Base-by-base conservation (phyloP, 2,797 vertebrate genomes). In the Synanceia verrucosa region DNA sequence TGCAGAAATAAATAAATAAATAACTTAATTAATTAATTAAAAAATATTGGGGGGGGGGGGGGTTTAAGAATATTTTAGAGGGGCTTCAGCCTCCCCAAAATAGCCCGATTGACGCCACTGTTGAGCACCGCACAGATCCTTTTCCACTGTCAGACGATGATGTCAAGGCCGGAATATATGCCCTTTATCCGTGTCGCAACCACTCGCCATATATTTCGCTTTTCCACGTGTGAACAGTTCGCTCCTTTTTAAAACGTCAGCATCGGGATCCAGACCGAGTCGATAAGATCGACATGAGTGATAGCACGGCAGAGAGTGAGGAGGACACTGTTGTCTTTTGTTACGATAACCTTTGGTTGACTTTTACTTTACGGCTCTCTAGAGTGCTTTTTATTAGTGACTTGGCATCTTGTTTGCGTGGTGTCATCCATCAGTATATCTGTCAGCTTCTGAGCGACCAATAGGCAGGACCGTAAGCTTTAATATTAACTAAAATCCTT, bases 261-360 rank as follows among this genome's bases (percentile, higher is more conserved):
- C 31, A 66, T 59, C 50, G 29, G 19, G n/a, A 73, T 67, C 26
- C 43, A 24, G 24, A 33, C 43, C 1, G 4, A 73, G 34, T 59
- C 18, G 47, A 68, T 72, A 34, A 56, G 5, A 75, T 52, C 24
- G 29, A 58, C 59, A 39, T 41, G 66, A 73, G 26, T 33, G 65
- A 73, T 37, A n/a, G 39, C 18, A 0, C 48, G 44, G 18, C 53
- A 37, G n/a, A 65, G 43, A n/a, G 39, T 65, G 63, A 41, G 7
- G 44, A 57, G 19, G 34, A 46, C 10, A 55, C 16, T 10, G 24
- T 52, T 83, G 69, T 62, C 23, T 78, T 67, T 69, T 53, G 14
- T 51, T 29, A 5, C 1, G 1, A 64, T 88, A 78, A 89, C 83
- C 81, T 82, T 82, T 77, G 50, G 34, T 39, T 79, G 81, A 73